phyloP scores from a whole-genome alignment of 2,113 vertebrate species.

The Speoplatyrhinus poulsoni region DNA sequence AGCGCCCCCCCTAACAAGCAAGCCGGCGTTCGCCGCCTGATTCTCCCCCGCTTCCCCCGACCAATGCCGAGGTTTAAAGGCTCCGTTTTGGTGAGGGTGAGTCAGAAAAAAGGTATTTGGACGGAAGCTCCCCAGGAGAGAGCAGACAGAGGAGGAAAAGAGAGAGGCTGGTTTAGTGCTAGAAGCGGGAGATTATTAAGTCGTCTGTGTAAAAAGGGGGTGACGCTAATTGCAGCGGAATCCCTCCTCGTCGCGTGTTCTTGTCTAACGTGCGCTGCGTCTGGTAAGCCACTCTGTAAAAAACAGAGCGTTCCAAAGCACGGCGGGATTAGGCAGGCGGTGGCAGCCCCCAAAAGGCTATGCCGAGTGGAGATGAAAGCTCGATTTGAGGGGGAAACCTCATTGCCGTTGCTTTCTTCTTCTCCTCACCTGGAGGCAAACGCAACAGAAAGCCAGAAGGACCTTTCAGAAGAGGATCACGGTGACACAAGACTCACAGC shows the following conservation, averaged over 20 bases:
- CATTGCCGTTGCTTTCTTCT: slow-evolving; percentile 40
- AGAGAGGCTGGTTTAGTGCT: slow-evolving; percentile 9
- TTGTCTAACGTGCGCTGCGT: slow-evolving; percentile 11
- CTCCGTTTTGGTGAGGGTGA: slow-evolving; percentile 40
- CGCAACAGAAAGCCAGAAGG: slow-evolving; percentile 24
- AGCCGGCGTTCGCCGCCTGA: slow-evolving; percentile 33
- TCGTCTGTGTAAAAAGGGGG: slow-evolving; percentile 37
- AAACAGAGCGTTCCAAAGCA: slow-evolving; percentile 34
- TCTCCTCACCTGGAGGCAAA: slow-evolving; percentile 52
- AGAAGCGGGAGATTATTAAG: slow-evolving; percentile 51
- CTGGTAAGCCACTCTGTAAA: slow-evolving; percentile 56
- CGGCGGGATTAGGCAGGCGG: slow-evolving; percentile 52
- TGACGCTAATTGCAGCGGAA: slow-evolving; percentile 55
- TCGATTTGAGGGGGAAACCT: slow-evolving; percentile 41
- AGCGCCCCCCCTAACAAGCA: slow-evolving; percentile 49
- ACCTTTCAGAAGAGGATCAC: slow-evolving; percentile 60
- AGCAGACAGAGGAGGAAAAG: slow-evolving; percentile 14
- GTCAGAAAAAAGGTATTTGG: slow-evolving; percentile 34
- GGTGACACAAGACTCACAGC: slow-evolving; percentile 32
- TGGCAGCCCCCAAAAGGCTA: slow-evolving; percentile 33
- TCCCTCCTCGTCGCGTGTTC: slow-evolving; percentile 7
- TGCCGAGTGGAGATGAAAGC: slow-evolving; percentile 44
- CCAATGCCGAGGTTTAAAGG: slow-evolving; percentile 54
- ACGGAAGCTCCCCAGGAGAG: slow-evolving; percentile 25
- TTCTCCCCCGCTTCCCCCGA: slow-evolving; percentile 12